Evolutionary conservation across 1,140 invertebrate genomes (phyloP), one percentile per base, ranked within the genome.

Genomic region (Drosophila willistoni): DNA sequence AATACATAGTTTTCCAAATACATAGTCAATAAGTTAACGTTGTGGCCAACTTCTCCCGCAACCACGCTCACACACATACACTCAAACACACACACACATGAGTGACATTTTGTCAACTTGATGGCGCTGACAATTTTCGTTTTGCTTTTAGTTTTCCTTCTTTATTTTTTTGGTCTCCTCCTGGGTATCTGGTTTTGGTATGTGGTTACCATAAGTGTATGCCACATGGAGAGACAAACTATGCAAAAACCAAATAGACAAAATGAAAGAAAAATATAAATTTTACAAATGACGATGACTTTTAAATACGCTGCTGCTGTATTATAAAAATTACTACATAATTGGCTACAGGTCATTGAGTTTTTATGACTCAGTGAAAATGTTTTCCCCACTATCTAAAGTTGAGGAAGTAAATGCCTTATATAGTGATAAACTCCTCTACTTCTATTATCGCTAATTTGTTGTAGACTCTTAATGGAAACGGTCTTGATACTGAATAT

Each of bases 21-120:
- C 29, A 29, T 51, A 36, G 19, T 33, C 62, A 64, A 55, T 34
- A 17, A 10, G 10, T 41, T 17, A 29, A 29, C 29, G 39, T 19
- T 34, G 61, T n/a, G 29, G 33, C 29, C 29, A 29, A 29, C 29
- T 29, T 0, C 19, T 33, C 22, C 33, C 33, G 63, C 17, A 42
- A 59, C 56, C 56, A 59, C 25, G 17, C 22, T 13, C 17, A 3
- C 17, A 14, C 14, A 47, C 44, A 7, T 1, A 2, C 44, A 44
- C 14, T 2, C 7, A 44, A 6, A 17, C 6, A 47, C n/a, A 22
- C 19, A 22, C 19, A 13, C 42, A 12, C 42, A 17, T 59, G 36
- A 64, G 55, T 64, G 60, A 61, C 54, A 73, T 64, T 67, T 75
- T 66, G 22, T 66, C 60, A 68, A 68, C 65, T 39, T 64, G 64